A percentile compares a stretch with the other conserved stretches of the same genome.
Conservation (phyloP, 2,797 vertebrate species). For the Acrossocheilus wenchowensis region DNA sequence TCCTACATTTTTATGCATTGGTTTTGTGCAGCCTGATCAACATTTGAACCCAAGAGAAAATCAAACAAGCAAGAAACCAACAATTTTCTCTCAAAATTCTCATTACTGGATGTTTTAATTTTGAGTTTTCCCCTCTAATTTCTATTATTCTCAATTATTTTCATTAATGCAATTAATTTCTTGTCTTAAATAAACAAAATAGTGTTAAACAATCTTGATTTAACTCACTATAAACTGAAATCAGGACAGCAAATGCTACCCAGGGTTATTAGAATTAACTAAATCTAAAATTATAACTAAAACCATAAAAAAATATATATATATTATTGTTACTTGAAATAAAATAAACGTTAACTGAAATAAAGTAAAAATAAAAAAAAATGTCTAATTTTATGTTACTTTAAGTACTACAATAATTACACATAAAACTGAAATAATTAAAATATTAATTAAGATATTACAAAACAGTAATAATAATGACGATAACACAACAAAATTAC, state of each 20-base stretch:
- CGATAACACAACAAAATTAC: background rate
- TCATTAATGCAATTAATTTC: background rate
- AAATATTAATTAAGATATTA: background rate
- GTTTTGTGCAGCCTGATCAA: background rate
- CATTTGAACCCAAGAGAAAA: background rate
- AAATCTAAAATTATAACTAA: too few species aligned
- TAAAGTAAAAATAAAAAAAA: too few species aligned
- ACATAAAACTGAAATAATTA: background rate
- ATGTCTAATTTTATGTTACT: too few species aligned
- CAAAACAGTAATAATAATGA: background rate
- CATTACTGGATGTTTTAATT: background rate
- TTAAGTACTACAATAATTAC: background rate
- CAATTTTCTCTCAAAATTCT: background rate
- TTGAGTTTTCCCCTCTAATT: background rate
- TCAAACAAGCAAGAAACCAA: background rate
- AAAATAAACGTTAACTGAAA: too few species aligned
- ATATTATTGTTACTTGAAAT: too few species aligned
- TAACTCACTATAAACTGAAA: background rate
- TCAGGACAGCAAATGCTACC: too few species aligned
- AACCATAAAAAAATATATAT: too few species aligned
- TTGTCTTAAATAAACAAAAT: background rate
- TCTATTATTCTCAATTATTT: background rate
- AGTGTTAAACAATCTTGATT: background rate
- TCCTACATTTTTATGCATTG: background rate
- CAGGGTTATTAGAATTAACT: background rate